A percentile compares a stretch with the other conserved stretches of the same genome.
phyloP scores from a whole-genome alignment of 2,888 invertebrate genomes.

The Drosophila mettleri region DNA sequence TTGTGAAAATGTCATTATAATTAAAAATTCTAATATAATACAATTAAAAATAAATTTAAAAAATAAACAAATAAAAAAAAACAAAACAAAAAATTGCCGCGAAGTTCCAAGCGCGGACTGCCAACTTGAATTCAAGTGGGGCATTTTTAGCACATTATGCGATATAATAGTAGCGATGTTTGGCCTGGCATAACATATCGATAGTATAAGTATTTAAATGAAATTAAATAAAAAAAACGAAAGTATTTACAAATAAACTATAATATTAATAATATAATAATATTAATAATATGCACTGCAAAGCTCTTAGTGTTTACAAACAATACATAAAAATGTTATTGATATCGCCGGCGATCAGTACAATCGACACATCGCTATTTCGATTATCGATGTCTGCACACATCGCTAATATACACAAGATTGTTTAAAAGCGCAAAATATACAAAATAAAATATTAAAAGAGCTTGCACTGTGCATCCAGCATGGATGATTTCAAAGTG shows the following conservation, averaged over 20 bases:
- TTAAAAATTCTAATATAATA: conserved; percentile 13
- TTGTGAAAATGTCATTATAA: conserved; percentile 82
- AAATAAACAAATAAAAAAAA: conserved; percentile 27
- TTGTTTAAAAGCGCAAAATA: conserved; percentile 4
- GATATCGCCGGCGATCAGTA: neutral
- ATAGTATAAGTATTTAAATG: neutral
- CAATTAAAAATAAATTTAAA: conserved; percentile 9
- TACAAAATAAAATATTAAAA: neutral
- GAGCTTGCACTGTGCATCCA: conserved; percentile 2
- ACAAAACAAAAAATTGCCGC: conserved; percentile 30
- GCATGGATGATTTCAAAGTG: conserved; percentile 78
- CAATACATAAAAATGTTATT: neutral
- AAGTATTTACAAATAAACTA: too few relatives aligned
- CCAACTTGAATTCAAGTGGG: conserved; percentile 9
- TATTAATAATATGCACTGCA: neutral
- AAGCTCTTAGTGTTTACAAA: neutral
- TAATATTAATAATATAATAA: neutral
- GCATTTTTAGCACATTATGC: conserved; percentile 11
- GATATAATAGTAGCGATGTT: neutral
- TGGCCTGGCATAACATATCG: neutral
- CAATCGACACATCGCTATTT: neutral
- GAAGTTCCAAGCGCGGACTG: conserved; percentile 18
- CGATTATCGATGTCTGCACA: neutral
- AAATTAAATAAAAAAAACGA: neutral
- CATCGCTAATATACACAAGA: conserved; percentile 14